Evolutionary conservation across 2,888 invertebrate species (phyloP).

Genomic region (Thymelicus sylvestris): DNA sequence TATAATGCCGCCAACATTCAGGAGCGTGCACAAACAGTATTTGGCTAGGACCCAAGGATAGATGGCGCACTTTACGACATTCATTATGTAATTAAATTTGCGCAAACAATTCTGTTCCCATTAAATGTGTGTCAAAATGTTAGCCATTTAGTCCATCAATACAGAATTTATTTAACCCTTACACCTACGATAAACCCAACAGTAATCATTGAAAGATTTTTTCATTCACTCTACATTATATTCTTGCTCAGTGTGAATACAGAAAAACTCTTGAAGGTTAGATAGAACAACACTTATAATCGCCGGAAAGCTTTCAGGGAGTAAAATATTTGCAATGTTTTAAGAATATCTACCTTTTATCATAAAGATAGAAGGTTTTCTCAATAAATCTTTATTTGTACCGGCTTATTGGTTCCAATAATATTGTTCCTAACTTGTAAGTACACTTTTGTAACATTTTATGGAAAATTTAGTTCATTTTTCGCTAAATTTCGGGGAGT

Average conservation of each 20-base stretch:
- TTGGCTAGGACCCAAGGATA: too few relatives aligned
- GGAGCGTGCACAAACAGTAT: too few relatives aligned
- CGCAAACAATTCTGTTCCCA: too few relatives aligned
- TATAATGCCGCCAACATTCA: too few relatives aligned
- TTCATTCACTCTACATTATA: constrained; percentile 2
- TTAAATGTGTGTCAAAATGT: too few relatives aligned
- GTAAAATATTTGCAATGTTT: constrained; percentile 19
- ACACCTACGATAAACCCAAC: too few relatives aligned
- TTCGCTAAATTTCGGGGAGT: neutral
- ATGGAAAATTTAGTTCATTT: neutral
- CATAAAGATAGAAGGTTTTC: neutral
- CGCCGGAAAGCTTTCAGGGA: constrained; percentile 10
- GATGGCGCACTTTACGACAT: too few relatives aligned
- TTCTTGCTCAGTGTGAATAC: neutral
- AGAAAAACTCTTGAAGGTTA: constrained; percentile 12
- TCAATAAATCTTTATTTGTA: constrained; percentile 4
- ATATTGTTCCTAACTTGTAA: constrained; percentile 1
- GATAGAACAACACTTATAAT: constrained; percentile 14
- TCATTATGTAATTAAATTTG: too few relatives aligned
- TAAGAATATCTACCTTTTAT: constrained; percentile 6
- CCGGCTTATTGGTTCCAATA: neutral
- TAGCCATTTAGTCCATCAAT: too few relatives aligned
- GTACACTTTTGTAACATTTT: neutral
- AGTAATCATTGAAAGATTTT: too few relatives aligned
- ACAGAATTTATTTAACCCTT: too few relatives aligned